phyloP scores from a whole-genome alignment of 2,113 vertebrate genomes.

The Cisticola juncidis region DNA sequence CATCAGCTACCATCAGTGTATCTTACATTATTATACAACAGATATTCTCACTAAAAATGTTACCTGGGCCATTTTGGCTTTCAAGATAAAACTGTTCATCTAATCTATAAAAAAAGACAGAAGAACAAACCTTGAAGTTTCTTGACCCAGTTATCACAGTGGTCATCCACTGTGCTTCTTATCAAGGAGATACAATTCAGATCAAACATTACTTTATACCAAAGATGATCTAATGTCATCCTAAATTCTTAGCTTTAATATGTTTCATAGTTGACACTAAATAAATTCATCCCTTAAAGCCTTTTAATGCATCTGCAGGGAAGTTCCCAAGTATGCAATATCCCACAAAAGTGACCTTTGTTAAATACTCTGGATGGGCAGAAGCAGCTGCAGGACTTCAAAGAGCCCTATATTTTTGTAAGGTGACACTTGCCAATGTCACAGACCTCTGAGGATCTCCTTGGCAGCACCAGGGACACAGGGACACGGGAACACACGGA shows the following conservation, averaged over 20 bases:
- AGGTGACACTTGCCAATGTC: not conserved
- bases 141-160: not conserved
- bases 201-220: not conserved
- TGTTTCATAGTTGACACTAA: not conserved
- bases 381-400: not conserved
- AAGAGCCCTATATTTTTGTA: not conserved
- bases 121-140: not conserved
- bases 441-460: not conserved
- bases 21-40: not conserved
- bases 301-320: not conserved
- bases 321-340: not conserved
- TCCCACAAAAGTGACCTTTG: not conserved
- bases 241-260: not conserved
- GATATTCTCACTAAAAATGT: not conserved
- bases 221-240: not conserved
- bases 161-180: not conserved
- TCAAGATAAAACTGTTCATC: not conserved
- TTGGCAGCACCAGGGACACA: not conserved
- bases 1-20: not conserved
- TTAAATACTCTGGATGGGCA: not conserved
- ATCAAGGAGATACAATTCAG: not conserved
- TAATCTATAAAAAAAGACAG: not conserved
- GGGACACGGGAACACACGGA: not conserved
- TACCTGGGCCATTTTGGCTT: not conserved
- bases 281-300: not conserved